Base-by-base conservation (phyloP, 2,888 invertebrate species). In the Ypsolopha sequella region DNA sequence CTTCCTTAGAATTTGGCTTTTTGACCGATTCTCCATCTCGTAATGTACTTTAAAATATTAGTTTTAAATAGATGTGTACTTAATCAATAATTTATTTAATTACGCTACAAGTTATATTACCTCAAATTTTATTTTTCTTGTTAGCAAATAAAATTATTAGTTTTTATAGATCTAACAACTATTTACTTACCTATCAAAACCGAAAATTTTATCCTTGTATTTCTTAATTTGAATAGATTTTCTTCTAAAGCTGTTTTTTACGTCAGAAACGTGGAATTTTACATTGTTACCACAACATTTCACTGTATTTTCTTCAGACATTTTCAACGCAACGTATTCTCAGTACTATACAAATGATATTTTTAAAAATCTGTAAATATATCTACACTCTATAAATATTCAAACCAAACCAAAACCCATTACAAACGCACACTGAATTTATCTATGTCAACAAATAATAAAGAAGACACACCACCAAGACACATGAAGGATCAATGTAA, bases 201-300 rank as follows among this genome's bases (percentile, higher is more conserved):
- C 68, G 36, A 75, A 68, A 50, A 74, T 53, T 55, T 66, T 72
- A 9, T 59, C 58, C 41, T 66, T 69, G 36, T 74, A 59, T 57
- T 69, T 79, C 62, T 74, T 80, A 1, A 79, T 73, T 53, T 66
- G 73, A 33, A 72, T 57, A 70, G 73, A 81, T 52, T 45, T 69
- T 75, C 53, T 73, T 68, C 41, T 60, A 49, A 76, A 56, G 45
- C 68, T 68, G 48, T 69, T 66, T 50, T 68, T 69, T 36, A 76
- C 61, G 55, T 74, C 74, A 41, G 66, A 65, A 51, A 69, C 55
- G 50, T 65, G 58, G 4, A 67, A 56, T 54, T 60, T 58, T 34
- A 73, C 62, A 56, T 61, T 62, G 48, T 63, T 67, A 39, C 73
- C 68, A 55, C 73, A 76, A 61, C 78, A 77, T 55, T 58, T 62